Percentiles rank a stretch among this genome's conserved stretches.
phyloP scores from a whole-genome alignment of 2,888 invertebrate species.

The Gibbula magus region DNA sequence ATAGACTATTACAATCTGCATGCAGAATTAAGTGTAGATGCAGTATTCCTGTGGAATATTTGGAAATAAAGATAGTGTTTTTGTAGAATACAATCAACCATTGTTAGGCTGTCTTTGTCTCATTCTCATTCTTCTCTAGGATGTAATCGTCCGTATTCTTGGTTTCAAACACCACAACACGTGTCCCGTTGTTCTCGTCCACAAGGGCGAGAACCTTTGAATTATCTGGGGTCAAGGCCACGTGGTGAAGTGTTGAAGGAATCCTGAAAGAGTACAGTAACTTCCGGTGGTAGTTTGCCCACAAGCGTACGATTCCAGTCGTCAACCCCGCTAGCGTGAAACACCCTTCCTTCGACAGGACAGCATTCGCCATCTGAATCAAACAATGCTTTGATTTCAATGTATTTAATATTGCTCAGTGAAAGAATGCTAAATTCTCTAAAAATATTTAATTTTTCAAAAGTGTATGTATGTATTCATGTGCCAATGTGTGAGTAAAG shows the following conservation, averaged over 20 bases:
- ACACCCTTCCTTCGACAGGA: not conserved
- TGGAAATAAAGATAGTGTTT: no score
- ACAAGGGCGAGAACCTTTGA: conserved; percentile 9
- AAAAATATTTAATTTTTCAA: not conserved
- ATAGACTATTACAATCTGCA: no score
- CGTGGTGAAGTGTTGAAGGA: conserved; percentile 1
- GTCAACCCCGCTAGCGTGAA: not conserved
- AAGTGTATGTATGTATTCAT: not conserved
- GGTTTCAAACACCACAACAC: conserved; percentile 10
- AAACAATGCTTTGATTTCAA: not conserved
- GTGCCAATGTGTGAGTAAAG: no score
- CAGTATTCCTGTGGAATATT: no score
- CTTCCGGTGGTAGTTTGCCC: conserved; percentile 16
- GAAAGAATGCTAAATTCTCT: not conserved
- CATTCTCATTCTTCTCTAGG: not conserved
- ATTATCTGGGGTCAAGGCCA: conserved; percentile 13
- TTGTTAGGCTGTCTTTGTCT: not conserved
- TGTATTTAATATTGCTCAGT: not conserved
- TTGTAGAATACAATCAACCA: no score
- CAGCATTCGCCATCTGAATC: conserved; percentile 1
- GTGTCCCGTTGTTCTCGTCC: not conserved
- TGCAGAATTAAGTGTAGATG: no score
- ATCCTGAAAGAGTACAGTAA: conserved; percentile 5
- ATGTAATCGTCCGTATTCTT: not conserved
- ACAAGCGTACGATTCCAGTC: not conserved